These are phyloP conservation scores for Meandrina meandrites DNA, from an alignment of 92 coral and sea anemone genomes.

Conservation along the genomic window DNA sequence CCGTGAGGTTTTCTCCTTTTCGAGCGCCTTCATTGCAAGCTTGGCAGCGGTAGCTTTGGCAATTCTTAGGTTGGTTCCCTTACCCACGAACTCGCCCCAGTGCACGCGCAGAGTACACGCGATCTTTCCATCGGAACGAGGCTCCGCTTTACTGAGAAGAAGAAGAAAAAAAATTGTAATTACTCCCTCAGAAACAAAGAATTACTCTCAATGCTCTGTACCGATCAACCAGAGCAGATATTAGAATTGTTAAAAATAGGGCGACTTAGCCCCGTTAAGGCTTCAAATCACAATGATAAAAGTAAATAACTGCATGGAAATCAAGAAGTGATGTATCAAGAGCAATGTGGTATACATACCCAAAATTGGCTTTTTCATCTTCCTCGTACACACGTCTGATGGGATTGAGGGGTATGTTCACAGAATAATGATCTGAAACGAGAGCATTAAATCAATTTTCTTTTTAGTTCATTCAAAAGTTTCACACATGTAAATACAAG, in stretches of 20 bases:
- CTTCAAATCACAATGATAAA: neutral
- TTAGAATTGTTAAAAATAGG: too few relatives aligned
- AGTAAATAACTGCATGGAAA: neutral
- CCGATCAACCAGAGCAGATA: too few relatives aligned
- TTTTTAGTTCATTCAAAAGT: too few relatives aligned
- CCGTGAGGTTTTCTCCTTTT: neutral
- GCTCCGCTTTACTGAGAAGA: conserved; percentile 53
- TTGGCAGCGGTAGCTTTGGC: conserved; percentile 78
- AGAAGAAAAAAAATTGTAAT: neutral
- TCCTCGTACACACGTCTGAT: conserved; percentile 69
- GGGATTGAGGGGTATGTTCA: conserved; percentile 80
- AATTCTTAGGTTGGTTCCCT: conserved; percentile 60
- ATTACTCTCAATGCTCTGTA: too few relatives aligned
- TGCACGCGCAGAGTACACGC: conserved; percentile 51
- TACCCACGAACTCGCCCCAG: conserved; percentile 77
- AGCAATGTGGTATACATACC: conserved; percentile 44
- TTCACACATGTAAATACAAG: too few relatives aligned
- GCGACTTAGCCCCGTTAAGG: too few relatives aligned
- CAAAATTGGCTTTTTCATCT: conserved; percentile 61
- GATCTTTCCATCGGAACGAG: conserved; percentile 57
- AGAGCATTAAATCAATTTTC: neutral
- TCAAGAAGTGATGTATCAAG: neutral
- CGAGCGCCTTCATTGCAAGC: conserved; percentile 51
- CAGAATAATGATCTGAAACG: conserved; percentile 73
- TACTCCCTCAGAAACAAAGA: neutral